phyloP scores from a whole-genome alignment of 2,113 vertebrate species.

The Sigmodon hispidus region DNA sequence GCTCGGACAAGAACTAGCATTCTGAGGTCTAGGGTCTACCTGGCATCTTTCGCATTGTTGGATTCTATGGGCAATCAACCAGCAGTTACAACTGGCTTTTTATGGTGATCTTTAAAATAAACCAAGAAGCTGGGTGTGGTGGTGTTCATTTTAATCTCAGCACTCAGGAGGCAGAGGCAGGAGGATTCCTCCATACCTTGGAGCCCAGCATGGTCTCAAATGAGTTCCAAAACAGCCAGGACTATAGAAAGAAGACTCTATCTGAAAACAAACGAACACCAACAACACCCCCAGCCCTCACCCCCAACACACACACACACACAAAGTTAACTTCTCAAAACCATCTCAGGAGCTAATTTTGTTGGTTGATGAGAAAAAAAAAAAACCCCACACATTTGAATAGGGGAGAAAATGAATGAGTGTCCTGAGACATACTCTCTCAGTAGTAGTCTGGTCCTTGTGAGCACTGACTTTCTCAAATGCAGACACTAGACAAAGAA shows the following conservation, averaged over 20 bases:
- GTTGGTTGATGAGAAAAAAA: constrained; percentile 7
- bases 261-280: not conserved
- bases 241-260: not conserved
- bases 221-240: not conserved
- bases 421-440: not conserved
- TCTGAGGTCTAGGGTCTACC: not conserved
- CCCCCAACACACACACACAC: not conserved
- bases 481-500: not conserved
- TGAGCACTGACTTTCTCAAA: constrained; percentile 2
- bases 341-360: constrained; percentile 13
- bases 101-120: constrained; percentile 8
- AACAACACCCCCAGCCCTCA: too few species aligned
- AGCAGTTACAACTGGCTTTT: not conserved
- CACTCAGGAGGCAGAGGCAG: not conserved
- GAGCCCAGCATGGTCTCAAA: not conserved
- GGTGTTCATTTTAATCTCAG: not conserved
- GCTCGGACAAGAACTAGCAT: not conserved
- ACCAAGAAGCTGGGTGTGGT: not conserved
- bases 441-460: not conserved
- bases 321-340: constrained; percentile 36
- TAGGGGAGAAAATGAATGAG: not conserved
- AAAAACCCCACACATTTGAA: not conserved
- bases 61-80: not conserved
- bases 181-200: not conserved
- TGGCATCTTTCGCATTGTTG: not conserved